Evolutionary conservation across 2,888 invertebrate genomes (phyloP).

Genomic region (Oligia fasciuncula): DNA sequence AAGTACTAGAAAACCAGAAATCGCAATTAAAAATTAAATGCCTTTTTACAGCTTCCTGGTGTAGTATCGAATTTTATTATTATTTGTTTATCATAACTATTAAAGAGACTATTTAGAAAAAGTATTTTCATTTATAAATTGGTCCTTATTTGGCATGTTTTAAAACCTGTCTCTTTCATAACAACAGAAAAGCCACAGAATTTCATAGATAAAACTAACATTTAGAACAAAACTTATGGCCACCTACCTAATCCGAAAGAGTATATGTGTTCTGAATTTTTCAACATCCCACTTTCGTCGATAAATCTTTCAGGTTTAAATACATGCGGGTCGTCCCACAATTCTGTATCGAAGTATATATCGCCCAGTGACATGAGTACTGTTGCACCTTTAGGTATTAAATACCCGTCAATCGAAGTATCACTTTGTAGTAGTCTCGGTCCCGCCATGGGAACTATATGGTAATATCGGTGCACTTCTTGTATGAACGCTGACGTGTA

Average conservation of each 20-base stretch:
- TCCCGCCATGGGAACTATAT: conserved; percentile 89
- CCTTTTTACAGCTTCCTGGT: neutral
- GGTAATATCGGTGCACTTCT: conserved; percentile 90
- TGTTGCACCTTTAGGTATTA: conserved; percentile 88
- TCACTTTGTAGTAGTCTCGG: conserved; percentile 84
- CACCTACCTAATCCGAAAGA: conserved; percentile 92
- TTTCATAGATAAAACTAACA: neutral
- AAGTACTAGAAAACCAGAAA: neutral
- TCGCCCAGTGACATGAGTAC: conserved; percentile 88
- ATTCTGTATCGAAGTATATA: conserved; percentile 87
- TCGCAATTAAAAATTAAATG: neutral
- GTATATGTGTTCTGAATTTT: conserved; percentile 89
- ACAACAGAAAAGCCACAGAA: neutral
- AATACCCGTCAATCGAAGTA: conserved; percentile 80
- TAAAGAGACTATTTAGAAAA: neutral
- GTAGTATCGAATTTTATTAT: neutral
- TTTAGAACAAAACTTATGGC: neutral
- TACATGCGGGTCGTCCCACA: conserved; percentile 90
- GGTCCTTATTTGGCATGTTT: neutral
- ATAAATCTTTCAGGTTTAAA: conserved; percentile 92
- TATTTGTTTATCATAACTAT: neutral
- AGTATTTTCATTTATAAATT: too few species aligned
- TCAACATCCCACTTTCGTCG: conserved; percentile 86
- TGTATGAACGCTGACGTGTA: conserved; percentile 89
- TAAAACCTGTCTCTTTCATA: neutral